Base-by-base conservation (phyloP, 2,888 invertebrate species). In the Ectemnius cavifrons region DNA sequence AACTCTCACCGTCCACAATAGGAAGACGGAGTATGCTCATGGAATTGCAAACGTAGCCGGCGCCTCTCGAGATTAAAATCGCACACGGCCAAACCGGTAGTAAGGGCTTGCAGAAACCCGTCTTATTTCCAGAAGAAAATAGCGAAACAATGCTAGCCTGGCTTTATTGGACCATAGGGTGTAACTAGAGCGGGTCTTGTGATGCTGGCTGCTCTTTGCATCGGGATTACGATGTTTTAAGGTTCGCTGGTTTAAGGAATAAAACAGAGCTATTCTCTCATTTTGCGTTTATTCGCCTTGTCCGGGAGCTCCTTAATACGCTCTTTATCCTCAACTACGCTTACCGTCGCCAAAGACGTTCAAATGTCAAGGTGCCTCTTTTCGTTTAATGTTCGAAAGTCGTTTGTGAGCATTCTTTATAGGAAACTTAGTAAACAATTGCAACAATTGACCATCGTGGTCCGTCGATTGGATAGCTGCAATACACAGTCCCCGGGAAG, bases 231-330 rank as follows among this genome's bases (percentile, higher is more conserved):
- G 60, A 63, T 76, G 82, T 80, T 81, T 81, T 62, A 75, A 64
- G 65, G 70, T 67, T 47, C 46, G 23, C 59, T 27, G 57, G 27
- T 60, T 58, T 56, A 23, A 56, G 6, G 56, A 37, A 49, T 71
- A 62, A 37, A 45, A 56, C 14, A 28, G 18, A 49, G 14, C 56
- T 63, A 59, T 64, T 63, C 61, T 14, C 65, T 60, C 63, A 69
- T 73, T 65, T 37, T 60, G 49, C 79, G 76, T 80, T 86, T 84
- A 84, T 80, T 77, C 75, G 74, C 73, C 58, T 77, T 80, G 81
- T 81, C 77, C 78, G 67, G 66, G 78, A 77, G 77, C 80, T 74
- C 69, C 82, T 83, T 84, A 83, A 82, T 73, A 71, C 74, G 71
- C 72, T 37, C 37, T 8, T 37, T 37, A 37, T 37, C 37, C 37